These are phyloP conservation scores for Campylorhamphus procurvoides DNA, from an alignment of 2,113 vertebrate species.

Conservation along the genomic window DNA sequence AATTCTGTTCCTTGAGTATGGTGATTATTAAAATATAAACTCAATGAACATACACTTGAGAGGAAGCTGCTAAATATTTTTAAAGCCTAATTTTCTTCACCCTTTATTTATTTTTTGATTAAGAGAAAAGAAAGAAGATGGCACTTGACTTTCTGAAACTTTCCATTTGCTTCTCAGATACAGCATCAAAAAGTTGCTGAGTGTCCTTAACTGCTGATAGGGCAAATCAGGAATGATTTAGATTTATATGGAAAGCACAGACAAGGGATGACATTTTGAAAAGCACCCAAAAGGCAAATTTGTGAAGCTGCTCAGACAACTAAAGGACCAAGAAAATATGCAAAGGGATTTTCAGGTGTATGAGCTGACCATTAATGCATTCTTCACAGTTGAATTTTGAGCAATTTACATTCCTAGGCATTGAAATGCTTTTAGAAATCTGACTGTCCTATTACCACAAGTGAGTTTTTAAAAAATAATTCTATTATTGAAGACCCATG, in stretches of 20 bases:
- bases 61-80: slow-evolving; percentile 52
- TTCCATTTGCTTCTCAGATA: slow-evolving; percentile 13
- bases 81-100: slow-evolving; percentile 38
- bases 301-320: background rate
- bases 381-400: background rate
- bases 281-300: background rate
- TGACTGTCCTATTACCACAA: background rate
- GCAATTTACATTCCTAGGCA: background rate
- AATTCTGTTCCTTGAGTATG: slow-evolving; percentile 47
- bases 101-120: slow-evolving; percentile 35
- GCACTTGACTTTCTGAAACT: slow-evolving; percentile 42
- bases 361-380: background rate
- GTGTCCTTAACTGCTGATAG: slow-evolving; percentile 8
- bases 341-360: background rate
- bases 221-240: background rate
- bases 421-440: background rate
- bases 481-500: background rate
- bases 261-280: background rate
- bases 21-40: slow-evolving; percentile 46
- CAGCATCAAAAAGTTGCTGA: slow-evolving; percentile 13
- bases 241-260: background rate
- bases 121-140: background rate
- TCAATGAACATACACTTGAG: slow-evolving; percentile 1
- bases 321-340: background rate
- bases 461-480: background rate